Evolutionary conservation across 2,888 invertebrate species (phyloP), one percentile per base, ranked within the genome.

Genomic region (Perithous albicinctus): DNA sequence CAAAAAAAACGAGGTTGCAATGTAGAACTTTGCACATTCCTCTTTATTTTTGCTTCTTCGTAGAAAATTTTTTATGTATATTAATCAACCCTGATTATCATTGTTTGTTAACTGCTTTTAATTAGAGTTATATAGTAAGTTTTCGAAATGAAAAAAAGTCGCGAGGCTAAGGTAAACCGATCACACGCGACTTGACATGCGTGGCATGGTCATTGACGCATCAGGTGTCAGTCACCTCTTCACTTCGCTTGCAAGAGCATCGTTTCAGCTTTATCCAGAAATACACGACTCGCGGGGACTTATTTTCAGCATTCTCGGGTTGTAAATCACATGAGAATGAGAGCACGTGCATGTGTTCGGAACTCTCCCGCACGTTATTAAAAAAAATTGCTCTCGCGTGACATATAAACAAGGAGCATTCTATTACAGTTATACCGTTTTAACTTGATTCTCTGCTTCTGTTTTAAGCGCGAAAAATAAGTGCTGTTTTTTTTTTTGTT

Each of bases 151-250:
- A n/a, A n/a, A n/a, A n/a, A n/a, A n/a, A n/a, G n/a, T n/a, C n/a
- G n/a, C n/a, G 67, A 77, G 80, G 76, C 72, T 59, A 48, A 81
- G 63, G 64, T 70, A 73, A 72, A 61, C 73, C 74, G 64, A 72
- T 20, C 51, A 75, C 70, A 38, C 79, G 77, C 80, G 72, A 85
- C 85, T 86, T 54, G 38, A 86, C 85, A 90, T 87, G 88, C 89
- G 88, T 87, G 88, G 87, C 87, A 86, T 90, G 90, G 90, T 90
- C 92, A 91, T 90, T 90, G 91, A 92, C 91, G 92, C 92, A 92
- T 92, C 92, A 92, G 92, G 92, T 92, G 92, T 92, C 92, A 92
- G 91, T 92, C 92, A 92, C 92, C 51, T 51, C 51, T 20, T 10
- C 23, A 20, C 23, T 92, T 89, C 89, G 72, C 54, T 51, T n/a